Evolutionary conservation across 2,113 vertebrate genomes (phyloP).

Genomic region (Ictalurus punctatus): DNA sequence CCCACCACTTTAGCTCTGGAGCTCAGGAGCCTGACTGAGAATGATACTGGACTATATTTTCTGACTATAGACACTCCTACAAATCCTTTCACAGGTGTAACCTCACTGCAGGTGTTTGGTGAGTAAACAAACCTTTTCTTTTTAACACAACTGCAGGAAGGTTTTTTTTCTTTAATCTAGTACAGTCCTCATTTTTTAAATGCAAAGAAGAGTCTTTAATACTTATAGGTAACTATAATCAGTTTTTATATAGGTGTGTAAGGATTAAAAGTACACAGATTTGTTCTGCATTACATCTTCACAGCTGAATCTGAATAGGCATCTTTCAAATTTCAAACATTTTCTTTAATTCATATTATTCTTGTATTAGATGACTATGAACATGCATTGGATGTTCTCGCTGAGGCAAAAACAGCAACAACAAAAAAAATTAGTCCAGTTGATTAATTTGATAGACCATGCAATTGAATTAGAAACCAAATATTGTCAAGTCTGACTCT

Average conservation of each 20-base stretch:
- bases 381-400: not conserved
- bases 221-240: not conserved
- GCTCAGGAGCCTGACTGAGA: conserved; percentile 53
- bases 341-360: not conserved
- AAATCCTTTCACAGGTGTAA: rapidly evolving
- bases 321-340: not conserved
- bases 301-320: not conserved
- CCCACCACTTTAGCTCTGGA: conserved; percentile 52
- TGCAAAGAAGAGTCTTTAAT: not conserved
- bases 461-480: not conserved
- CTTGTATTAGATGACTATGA: not conserved
- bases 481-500: not conserved
- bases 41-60: conserved; percentile 47
- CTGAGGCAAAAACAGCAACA: not conserved
- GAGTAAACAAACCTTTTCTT: not conserved
- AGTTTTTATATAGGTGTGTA: not conserved
- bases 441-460: not conserved
- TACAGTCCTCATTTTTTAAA: not conserved
- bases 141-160: not conserved
- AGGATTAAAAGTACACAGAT: not conserved
- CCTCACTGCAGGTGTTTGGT: not conserved
- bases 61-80: rapidly evolving
- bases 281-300: not conserved
- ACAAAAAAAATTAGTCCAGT: not conserved
- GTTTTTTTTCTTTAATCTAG: not conserved